Evolutionary conservation across 1,140 invertebrate genomes (phyloP), one percentile per base, ranked within the genome.

Genomic region (Sarcophaga peregrina): DNA sequence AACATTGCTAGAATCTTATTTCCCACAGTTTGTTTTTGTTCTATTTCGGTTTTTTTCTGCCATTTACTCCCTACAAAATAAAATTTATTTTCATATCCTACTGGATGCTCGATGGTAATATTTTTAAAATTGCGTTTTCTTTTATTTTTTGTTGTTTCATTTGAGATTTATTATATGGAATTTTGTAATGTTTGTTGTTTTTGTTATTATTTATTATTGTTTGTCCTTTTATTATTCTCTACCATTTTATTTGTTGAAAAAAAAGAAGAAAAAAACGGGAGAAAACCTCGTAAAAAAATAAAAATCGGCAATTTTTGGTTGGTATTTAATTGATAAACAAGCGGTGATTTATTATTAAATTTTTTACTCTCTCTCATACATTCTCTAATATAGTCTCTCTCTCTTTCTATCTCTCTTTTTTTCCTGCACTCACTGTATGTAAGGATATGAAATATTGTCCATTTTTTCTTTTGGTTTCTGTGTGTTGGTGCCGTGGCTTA

Each of bases 281-380:
- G 25, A 37, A 37, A 37, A 4, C 25, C 25, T n/a, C n/a, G n/a
- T n/a, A n/a, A n/a, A n/a, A n/a, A n/a, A 37, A 2, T 2, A 37
- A 37, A 37, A 37, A 37, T 37, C 25, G 54, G 11, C 54, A 58
- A n/a, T 58, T 58, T 58, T 58, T 13, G 13, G 54, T 68, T 68
- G 62, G 62, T 68, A 20, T 68, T 68, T 68, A 68, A 68, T 68
- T 68, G 62, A 68, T 68, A 68, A 68, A 17, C 62, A 68, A 17
- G n/a, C 25, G 10, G 62, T 17, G 62, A 68, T 68, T 68, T 68
- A 68, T 68, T 17, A n/a, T 58, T 20, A 68, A 68, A 25, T 68
- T 20, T n/a, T 68, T 68, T 13, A 15, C 62, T 20, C 62, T 5
- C 62, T 25, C 17, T 8, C 62, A 37, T 37, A 25, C 62, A 10